A percentile compares a stretch with the other conserved stretches of the same genome.
phyloP scores from a whole-genome alignment of 2,113 vertebrate genomes.

The Mohoua ochrocephala region DNA sequence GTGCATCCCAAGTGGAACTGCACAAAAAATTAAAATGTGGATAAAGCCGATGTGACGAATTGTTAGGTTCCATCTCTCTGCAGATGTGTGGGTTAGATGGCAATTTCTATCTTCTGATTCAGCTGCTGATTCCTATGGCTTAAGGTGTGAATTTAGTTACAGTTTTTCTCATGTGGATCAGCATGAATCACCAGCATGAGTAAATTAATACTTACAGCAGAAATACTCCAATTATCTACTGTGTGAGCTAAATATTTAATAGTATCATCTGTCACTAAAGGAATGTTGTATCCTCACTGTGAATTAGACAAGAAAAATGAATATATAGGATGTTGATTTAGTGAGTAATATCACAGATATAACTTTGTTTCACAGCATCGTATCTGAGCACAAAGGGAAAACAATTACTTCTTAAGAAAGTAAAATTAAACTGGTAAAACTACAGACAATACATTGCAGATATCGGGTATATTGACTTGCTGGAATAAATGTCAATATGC shows the following conservation, averaged over 20 bases:
- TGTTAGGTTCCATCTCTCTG: neutral
- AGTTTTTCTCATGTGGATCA: neutral
- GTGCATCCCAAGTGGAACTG: neutral
- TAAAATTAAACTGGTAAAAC: neutral
- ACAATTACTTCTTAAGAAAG: neutral
- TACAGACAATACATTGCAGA: neutral
- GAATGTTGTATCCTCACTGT: neutral
- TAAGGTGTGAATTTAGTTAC: neutral
- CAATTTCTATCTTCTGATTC: neutral
- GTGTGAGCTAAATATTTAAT: neutral
- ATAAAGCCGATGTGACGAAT: neutral
- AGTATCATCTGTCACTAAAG: neutral
- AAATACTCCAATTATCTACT: neutral
- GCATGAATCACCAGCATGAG: neutral
- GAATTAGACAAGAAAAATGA: neutral
- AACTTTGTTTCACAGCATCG: neutral
- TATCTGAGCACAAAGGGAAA: neutral
- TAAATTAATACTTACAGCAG: neutral
- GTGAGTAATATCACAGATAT: neutral
- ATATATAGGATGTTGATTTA: neutral
- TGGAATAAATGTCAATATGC: neutral
- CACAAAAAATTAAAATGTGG: neutral
- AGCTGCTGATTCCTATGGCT: neutral
- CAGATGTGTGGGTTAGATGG: neutral
- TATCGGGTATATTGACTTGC: fast-evolving